phyloP scores from a whole-genome alignment of 2,888 invertebrate genomes.

The Euzophera pinguis region DNA sequence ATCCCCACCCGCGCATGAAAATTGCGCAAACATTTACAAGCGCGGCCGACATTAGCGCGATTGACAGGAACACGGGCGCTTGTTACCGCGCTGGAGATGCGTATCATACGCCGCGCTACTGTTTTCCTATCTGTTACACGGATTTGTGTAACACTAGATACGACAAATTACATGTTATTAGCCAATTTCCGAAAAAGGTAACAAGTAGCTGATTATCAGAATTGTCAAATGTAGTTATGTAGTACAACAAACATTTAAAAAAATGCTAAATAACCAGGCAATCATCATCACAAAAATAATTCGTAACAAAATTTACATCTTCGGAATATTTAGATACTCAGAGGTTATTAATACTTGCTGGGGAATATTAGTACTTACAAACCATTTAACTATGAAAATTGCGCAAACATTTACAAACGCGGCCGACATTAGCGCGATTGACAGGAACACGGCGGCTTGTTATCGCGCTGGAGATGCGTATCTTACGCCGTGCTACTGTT shows the following conservation, averaged over 20 bases:
- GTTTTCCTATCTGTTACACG: constrained; percentile 53
- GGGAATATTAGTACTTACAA: neutral
- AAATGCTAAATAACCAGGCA: no score
- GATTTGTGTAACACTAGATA: constrained; percentile 21
- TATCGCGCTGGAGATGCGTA: constrained; percentile 70
- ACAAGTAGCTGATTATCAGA: no score
- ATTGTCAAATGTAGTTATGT: no score
- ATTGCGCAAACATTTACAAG: constrained; percentile 29
- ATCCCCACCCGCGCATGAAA: constrained; percentile 8
- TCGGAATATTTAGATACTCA: no score
- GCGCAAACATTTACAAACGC: constrained; percentile 32
- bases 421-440: constrained; percentile 69
- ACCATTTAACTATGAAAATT: constrained; percentile 5
- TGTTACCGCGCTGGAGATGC: constrained; percentile 70
- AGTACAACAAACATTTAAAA: no score
- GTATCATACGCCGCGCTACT: constrained; percentile 72
- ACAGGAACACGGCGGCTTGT: constrained; percentile 73
- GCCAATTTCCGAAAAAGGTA: no score
- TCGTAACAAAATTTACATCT: no score
- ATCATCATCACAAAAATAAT: no score
- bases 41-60: constrained; percentile 63
- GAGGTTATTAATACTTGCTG: neutral
- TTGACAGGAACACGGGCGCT: constrained; percentile 72
- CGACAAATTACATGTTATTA: no score
- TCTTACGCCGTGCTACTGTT: constrained; percentile 71